phyloP scores from a whole-genome alignment of 2,797 vertebrate species.

The Eospalax fontanierii region DNA sequence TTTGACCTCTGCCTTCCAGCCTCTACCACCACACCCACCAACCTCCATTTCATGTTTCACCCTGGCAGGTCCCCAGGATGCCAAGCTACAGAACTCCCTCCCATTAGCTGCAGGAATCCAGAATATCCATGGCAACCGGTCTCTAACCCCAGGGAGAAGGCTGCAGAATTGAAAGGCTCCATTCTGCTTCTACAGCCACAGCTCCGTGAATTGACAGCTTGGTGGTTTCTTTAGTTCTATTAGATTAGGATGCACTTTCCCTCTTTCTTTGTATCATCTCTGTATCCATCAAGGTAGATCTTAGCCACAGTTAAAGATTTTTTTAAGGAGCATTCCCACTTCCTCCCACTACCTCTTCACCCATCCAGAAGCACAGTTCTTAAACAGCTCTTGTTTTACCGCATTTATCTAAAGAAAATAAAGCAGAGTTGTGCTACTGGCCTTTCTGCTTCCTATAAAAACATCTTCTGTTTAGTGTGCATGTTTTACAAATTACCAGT shows the following conservation, averaged over 20 bases:
- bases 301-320: constrained; percentile 26
- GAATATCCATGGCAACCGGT: constrained; percentile 98
- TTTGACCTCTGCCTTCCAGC: constrained; percentile 91
- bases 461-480: background rate
- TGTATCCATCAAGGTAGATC: constrained; percentile 62
- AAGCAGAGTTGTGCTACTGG: background rate
- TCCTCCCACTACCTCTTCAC: background rate
- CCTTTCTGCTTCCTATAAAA: constrained; percentile 40
- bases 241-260: constrained; percentile 79
- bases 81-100: constrained; percentile 94
- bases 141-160: constrained; percentile 96
- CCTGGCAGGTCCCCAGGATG: constrained; percentile 92
- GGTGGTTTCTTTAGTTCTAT: constrained; percentile 84
- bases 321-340: fast-evolving
- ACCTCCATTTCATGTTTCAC: constrained; percentile 90
- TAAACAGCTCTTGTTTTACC: background rate
- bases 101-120: constrained; percentile 96
- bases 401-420: constrained; percentile 1
- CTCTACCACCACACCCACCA: constrained; percentile 89
- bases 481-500: constrained; percentile 65
- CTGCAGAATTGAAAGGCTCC: constrained; percentile 94
- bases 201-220: constrained; percentile 91
- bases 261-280: constrained; percentile 83
- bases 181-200: constrained; percentile 95
- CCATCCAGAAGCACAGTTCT: constrained; percentile 8